A percentile compares a stretch with the other conserved stretches of the same genome.
Conservation (phyloP, 2,888 invertebrate species). For the Sisyra terminalis region DNA sequence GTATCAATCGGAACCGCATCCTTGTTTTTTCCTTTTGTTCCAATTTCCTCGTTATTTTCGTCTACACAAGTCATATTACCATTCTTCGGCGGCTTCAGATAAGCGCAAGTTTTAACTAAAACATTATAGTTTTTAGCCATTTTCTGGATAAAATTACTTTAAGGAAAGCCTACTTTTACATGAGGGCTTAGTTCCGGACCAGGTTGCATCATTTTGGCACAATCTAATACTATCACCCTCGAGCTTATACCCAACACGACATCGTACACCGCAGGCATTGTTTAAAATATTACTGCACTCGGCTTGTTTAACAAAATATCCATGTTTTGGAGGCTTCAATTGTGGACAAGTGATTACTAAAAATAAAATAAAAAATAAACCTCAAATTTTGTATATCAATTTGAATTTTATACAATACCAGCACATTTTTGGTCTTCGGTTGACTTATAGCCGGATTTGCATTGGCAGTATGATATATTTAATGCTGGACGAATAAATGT, state of each 20-base stretch:
- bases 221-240: conserved; percentile 33
- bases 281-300: conserved; percentile 46
- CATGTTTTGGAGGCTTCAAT: conserved; percentile 40
- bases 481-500: conserved; percentile 35
- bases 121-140: conserved; percentile 11
- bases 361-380: conserved; percentile 5
- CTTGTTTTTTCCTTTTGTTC: conserved; percentile 23
- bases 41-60: conserved; percentile 7
- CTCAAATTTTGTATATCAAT: not conserved
- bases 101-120: conserved; percentile 44
- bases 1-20: conserved; percentile 38
- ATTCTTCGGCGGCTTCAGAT: conserved; percentile 33
- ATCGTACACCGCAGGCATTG: conserved; percentile 52
- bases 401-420: conserved; percentile 25
- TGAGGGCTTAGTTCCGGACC: conserved; percentile 45
- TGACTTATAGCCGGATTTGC: conserved; percentile 39
- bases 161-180: conserved; percentile 34
- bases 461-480: conserved; percentile 37
- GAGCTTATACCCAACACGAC: conserved; percentile 41
- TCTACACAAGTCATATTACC: conserved; percentile 37
- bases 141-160: conserved; percentile 2
- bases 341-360: conserved; percentile 40
- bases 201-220: conserved; percentile 43
- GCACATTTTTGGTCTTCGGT: conserved; percentile 33
- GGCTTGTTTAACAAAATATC: conserved; percentile 44